Base-by-base conservation (phyloP, 2,113 vertebrate species). In the Melanerpes formicivorus region DNA sequence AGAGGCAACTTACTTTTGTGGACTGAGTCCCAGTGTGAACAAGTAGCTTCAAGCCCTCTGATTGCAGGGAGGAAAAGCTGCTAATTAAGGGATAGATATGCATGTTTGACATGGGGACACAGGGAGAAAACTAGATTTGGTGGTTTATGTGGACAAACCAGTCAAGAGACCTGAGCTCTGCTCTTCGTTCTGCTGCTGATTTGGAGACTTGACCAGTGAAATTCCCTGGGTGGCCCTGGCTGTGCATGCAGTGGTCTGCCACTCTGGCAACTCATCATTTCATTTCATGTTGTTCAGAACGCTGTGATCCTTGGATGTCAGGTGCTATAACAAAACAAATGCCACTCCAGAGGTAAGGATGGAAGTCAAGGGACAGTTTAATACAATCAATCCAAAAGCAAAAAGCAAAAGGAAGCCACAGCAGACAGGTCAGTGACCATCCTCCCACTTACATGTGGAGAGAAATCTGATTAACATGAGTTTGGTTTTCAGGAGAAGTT, bases 281-380 rank as follows among this genome's bases (percentile, higher is more conserved):
- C 48, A 77, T 74, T 77, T 56, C 73, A 62, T 50, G 48, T 75
- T 48, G 60, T 60, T 72, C 80, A 83, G 76, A 76, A 71, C 1
- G 5, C 56, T 34, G 42, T 32, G 73, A 75, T 73, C 25, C 54
- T 81, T 46, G 30, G 50, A 52, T 80, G 52, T 22, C 81, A 91
- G 79, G 54, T 91, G 73, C 69, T 80, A 23, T 14, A n/a, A 82
- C 55, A 94, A 88, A 88, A 90, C 13, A 94, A 94, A 72, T 9
- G 37, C 29, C 32, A 46, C 70, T 80, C 77, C 64, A 44, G 88
- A 90, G 70, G 76, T 23, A 14, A 80, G 37, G 10, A 54, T 78
- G 26, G 44, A 85, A 89, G 88, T 48, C 81, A 87, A 25, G 7
- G 50, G 69, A n/a, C 30, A 74, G 60, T 66, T 92, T 42, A 82